Evolutionary conservation across 2,797 vertebrate species (phyloP).

Genomic region (Dendrocincla fuliginosa): DNA sequence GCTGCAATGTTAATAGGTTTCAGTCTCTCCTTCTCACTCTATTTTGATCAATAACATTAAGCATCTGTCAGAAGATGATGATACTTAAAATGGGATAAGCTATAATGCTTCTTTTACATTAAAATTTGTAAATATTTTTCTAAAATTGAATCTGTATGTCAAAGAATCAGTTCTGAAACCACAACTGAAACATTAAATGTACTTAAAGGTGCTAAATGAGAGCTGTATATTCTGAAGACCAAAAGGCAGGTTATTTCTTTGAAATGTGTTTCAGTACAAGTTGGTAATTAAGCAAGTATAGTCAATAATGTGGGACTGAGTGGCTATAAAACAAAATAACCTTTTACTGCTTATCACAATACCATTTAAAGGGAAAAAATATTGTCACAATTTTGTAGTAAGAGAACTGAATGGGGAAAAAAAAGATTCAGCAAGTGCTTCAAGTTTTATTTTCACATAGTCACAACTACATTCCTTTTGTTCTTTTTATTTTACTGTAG

Average conservation of each 20-base stretch:
- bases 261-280: background rate
- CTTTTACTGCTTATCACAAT: background rate
- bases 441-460: background rate
- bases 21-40: background rate
- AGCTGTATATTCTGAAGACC: background rate
- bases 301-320: background rate
- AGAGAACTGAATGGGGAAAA: background rate
- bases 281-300: background rate
- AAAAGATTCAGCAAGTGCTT: background rate
- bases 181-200: background rate
- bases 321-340: background rate
- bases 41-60: background rate
- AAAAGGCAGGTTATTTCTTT: background rate
- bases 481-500: background rate
- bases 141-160: background rate
- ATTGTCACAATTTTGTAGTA: constrained; percentile 4
- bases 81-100: background rate
- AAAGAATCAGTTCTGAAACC: background rate
- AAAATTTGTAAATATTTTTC: background rate
- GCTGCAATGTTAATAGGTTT: background rate
- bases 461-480: background rate
- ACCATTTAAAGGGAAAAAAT: background rate
- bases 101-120: background rate
- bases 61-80: background rate
- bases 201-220: background rate